Conservation (phyloP, 1,140 invertebrate genomes). For the Saccostrea echinata region DNA sequence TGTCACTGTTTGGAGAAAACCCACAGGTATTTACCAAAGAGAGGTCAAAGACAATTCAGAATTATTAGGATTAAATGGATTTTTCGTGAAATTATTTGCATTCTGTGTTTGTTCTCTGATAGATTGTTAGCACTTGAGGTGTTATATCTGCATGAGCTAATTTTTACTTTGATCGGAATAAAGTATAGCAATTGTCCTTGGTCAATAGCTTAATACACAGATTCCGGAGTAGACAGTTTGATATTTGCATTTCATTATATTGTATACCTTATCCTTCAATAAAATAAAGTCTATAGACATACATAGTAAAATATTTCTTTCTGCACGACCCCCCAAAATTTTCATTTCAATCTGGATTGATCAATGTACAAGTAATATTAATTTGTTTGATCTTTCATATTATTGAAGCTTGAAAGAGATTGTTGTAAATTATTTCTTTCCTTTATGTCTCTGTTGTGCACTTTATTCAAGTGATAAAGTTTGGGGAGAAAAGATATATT, state of each 20-base stretch:
- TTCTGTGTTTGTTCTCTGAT: background rate
- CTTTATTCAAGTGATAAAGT: too few relatives aligned
- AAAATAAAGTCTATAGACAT: background rate
- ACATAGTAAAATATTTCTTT: background rate
- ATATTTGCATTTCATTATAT: background rate
- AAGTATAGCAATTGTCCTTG: background rate
- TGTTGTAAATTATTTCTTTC: background rate
- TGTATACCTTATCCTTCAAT: background rate
- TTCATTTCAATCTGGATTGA: background rate
- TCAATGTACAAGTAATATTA: background rate
- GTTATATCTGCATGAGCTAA: background rate
- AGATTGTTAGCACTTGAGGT: background rate
- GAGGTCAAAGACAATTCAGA: conserved; percentile 6
- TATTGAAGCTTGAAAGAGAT: background rate
- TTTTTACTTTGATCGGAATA: background rate
- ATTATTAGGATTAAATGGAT: conserved; percentile 37
- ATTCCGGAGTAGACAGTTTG: background rate
- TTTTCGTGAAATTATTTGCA: conserved; percentile 6
- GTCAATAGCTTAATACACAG: background rate
- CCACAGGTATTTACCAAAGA: conserved; percentile 5
- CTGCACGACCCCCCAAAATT: background rate
- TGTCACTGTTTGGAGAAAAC: background rate
- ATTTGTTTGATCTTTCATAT: background rate
- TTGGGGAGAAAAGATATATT: too few relatives aligned
- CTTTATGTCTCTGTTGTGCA: too few relatives aligned